Percentiles rank a stretch among this genome's conserved stretches.
phyloP scores from a whole-genome alignment of 2,888 invertebrate species.

The Plebejus argus region DNA sequence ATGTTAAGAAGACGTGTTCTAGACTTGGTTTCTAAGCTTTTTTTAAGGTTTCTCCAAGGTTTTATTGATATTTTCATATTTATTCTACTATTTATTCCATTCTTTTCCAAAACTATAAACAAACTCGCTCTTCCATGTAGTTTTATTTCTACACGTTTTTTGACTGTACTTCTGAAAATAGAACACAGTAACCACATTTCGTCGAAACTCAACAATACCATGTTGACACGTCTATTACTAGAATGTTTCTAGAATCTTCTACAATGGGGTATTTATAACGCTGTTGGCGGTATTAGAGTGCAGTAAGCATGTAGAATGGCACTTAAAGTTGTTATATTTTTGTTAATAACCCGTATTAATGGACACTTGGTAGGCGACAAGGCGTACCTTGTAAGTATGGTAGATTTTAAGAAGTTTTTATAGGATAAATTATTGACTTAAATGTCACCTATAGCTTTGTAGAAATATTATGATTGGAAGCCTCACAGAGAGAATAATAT shows the following conservation, averaged over 20 bases:
- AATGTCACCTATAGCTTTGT: too few species aligned
- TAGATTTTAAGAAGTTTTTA: neutral
- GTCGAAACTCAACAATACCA: neutral
- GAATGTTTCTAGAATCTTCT: neutral
- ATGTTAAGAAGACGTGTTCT: too few species aligned
- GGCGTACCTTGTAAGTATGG: conserved; percentile 56
- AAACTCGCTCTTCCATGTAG: too few species aligned
- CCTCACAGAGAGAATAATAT: too few species aligned
- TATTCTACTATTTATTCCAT: too few species aligned
- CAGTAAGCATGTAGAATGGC: neutral
- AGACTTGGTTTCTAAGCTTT: too few species aligned
- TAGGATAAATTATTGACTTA: too few species aligned
- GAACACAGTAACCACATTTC: neutral
- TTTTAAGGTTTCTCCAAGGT: too few species aligned
- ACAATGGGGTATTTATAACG: neutral
- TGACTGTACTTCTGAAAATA: neutral
- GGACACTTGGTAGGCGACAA: conserved; percentile 60
- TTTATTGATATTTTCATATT: too few species aligned
- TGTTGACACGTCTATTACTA: neutral
- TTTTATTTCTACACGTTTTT: neutral
- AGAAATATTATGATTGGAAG: too few species aligned
- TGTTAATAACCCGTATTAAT: conserved; percentile 32
- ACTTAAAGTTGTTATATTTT: neutral
- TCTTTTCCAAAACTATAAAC: too few species aligned
- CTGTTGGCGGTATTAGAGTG: neutral